Base-by-base conservation (phyloP, 2,888 invertebrate genomes). In the Ypsolopha scabrella region DNA sequence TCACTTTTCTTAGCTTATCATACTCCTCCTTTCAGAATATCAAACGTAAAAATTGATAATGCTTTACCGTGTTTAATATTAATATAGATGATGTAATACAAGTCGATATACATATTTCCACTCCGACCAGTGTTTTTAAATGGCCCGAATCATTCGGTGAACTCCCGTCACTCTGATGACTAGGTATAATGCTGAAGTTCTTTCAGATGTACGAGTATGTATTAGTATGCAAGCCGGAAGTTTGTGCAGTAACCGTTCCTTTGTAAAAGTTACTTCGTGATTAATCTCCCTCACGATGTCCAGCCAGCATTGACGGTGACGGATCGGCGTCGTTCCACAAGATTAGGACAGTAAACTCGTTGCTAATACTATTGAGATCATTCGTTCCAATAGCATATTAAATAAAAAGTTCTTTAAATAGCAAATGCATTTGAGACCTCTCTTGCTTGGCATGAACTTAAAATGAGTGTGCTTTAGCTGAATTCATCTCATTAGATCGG, bases 201-300 rank as follows among this genome's bases (percentile, higher is more conserved):
- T 24, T 24, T 24, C 24, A 24, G 24, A 24, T 24, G 24, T 24
- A 24, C 24, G 4, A 2, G 4, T 24, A 24, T 24, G 2, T 24
- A 24, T 38, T 8, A 43, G 48, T 14, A 48, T 49, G 37, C 9
- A 47, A 49, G 52, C 63, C 64, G 64, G 67, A 67, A 67, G 59
- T 57, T 58, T 36, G 34, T 54, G 56, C 62, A 59, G 59, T 58
- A 60, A 53, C 58, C 55, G 54, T 55, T 55, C 58, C 57, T 60
- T 57, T 56, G 59, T 52, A 55, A 53, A 56, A 55, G 51, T 44
- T 49, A 57, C 56, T 59, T 61, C 62, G 60, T 64, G 62, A 62
- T 64, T 62, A 67, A 64, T 65, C 62, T 62, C 51, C 49, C 45
- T 59, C 54, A 51, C 35, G 50, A 38, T 43, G 50, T 41, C 50